Evolutionary conservation across 2,888 invertebrate genomes (phyloP), one percentile per base, ranked within the genome.

Genomic region (Shargacucullia verbasci): DNA sequence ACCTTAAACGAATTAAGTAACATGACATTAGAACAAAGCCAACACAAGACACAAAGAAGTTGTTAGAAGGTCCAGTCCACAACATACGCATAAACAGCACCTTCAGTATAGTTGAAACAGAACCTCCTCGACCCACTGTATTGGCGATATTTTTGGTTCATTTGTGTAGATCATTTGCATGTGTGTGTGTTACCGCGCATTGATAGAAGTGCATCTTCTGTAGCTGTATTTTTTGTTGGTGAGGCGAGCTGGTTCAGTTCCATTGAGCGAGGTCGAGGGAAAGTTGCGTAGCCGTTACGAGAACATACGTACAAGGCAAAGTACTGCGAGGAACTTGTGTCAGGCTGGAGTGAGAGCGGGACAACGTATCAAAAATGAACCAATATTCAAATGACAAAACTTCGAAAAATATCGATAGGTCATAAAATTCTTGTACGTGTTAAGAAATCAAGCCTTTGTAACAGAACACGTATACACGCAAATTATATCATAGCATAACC

Each of bases 211-310:
- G 2, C 9, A 9, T 6, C 39, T 65, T 50, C 33, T 47, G n/a
- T 25, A 27, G 29, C 29, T 34, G 6, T n/a, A 12, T 9, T 0
- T 14, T 25, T 7, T 13, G 1, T 33, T 14, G 39, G 44, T 39
- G 7, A 52, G 14, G 38, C 45, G 40, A 52, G 54, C 58, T 37
- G 46, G 44, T 63, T 63, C n/a, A 33, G 60, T 59, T 55, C 55
- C 60, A 59, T 45, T 63, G 59, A 54, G 53, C 70, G 73, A 75
- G 74, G 74, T 70, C 76, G 60, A 25, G 20, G 40, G 40, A 75
- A 75, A 75, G 74, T 75, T 73, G 57, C 40, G 60, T 39, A 12
- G 33, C 49, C 37, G 37, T 31, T 49, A 56, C 63, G 59, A 62
- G 57, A 48, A 58, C 65, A 43, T 43, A 40, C 34, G 12, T 47